phyloP scores from a whole-genome alignment of 2,888 invertebrate genomes.

The Trichopoda pennipes region DNA sequence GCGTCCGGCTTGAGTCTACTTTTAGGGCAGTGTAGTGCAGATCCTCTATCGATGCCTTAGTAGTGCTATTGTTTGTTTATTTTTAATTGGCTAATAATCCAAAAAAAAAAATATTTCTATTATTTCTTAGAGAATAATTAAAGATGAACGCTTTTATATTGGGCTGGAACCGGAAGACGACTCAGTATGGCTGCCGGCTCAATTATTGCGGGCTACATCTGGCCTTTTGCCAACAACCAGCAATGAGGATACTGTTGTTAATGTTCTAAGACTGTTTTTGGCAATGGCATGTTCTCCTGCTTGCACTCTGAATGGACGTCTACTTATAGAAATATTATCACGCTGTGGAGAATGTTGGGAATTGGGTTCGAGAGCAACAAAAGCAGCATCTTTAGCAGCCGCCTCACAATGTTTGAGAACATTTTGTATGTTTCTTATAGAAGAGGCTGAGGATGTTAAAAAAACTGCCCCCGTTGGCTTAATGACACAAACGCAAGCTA shows the following conservation, averaged over 20 bases:
- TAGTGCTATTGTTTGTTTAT: no score
- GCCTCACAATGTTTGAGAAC: constrained; percentile 93
- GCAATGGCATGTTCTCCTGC: constrained; percentile 93
- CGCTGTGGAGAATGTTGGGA: constrained; percentile 92
- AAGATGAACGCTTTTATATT: constrained; percentile 95
- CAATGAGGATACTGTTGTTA: constrained; percentile 92
- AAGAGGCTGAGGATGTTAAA: constrained; percentile 82
- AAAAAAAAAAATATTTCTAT: no score
- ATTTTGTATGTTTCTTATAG: constrained; percentile 89
- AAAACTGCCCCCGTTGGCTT: constrained; percentile 83
- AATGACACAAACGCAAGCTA: constrained; percentile 83
- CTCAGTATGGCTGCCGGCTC: constrained; percentile 95
- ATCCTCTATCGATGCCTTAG: no score
- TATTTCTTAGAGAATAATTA: constrained; percentile 88
- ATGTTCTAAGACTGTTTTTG: constrained; percentile 86
- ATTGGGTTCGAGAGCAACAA: constrained; percentile 88
- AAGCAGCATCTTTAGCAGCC: constrained; percentile 93
- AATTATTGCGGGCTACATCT: constrained; percentile 91
- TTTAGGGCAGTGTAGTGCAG: no score
- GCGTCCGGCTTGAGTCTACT: no score
- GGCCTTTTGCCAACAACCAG: constrained; percentile 83
- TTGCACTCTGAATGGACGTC: constrained; percentile 93
- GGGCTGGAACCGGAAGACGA: constrained; percentile 95
- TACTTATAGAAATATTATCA: constrained; percentile 92
- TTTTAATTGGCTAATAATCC: no score